A percentile compares a stretch with the other conserved stretches of the same genome.
phyloP scores from a whole-genome alignment of 2,113 vertebrate genomes.

The Nesospiza acunhae region DNA sequence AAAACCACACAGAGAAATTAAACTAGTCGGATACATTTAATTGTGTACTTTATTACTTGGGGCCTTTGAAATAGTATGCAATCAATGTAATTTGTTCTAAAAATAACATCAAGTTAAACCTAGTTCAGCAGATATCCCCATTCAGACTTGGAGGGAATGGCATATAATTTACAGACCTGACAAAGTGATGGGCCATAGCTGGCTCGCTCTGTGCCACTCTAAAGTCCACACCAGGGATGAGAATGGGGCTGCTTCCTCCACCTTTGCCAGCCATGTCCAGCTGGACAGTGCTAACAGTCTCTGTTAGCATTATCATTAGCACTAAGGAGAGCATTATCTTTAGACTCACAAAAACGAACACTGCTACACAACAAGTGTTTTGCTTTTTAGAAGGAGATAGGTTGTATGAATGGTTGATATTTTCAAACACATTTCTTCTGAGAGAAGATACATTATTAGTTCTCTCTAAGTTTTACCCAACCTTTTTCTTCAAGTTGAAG shows the following conservation, averaged over 20 bases:
- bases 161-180: not conserved
- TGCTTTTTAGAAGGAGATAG: not conserved
- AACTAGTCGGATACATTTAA: slow-evolving; percentile 16
- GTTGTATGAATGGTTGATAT: not conserved
- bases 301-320: too few relatives aligned
- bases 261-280: not conserved
- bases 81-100: slow-evolving; percentile 40
- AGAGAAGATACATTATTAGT: not conserved
- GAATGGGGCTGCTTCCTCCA: not conserved
- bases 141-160: not conserved
- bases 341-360: not conserved
- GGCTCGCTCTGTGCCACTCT: not conserved
- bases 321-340: not conserved
- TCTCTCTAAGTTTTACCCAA: not conserved
- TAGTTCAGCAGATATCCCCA: not conserved
- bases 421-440: not conserved
- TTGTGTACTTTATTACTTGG: slow-evolving; percentile 20
- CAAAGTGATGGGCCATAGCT: not conserved
- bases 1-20: not conserved
- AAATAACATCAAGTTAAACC: slow-evolving; percentile 41
- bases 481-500: not conserved
- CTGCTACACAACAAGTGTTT: not conserved
- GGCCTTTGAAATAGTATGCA: slow-evolving; percentile 24
- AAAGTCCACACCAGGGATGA: not conserved
- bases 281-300: not conserved